Base-by-base conservation (phyloP, 1,140 invertebrate genomes). In the Drosophila quadrilineata region DNA sequence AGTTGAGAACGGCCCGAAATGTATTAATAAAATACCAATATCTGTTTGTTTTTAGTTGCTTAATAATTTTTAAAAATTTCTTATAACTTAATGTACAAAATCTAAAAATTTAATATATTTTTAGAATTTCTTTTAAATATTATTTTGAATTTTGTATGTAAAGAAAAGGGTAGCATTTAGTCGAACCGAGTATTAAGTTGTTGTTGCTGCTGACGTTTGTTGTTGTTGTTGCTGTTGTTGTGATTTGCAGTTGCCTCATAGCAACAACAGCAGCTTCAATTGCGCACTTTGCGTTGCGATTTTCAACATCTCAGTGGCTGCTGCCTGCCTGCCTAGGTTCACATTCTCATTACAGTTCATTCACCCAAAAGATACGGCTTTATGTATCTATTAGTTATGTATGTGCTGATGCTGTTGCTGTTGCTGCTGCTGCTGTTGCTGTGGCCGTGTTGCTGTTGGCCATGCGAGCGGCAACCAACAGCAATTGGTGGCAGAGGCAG, bases 291-390 rank as follows among this genome's bases (percentile, higher is more conserved):
- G 59, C 71, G 71, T 69, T 79, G 62, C 71, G 59, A 84, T 79
- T 71, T 79, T 79, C 77, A 73, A 84, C 77, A 84, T 68, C 73
- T 76, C 76, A 60, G 58, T 60, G 64, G 69, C 54, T 57, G 64
- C 31, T 40, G 58, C 33, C 29, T 43, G 57, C 59, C 50, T 38
- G 58, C 63, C 71, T 80, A 86, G 80, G 82, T 82, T 86, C 80
- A 82, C 74, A 86, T 86, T 86, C 80, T 86, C 80, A 86, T 86
- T 86, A 82, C 80, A 86, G 80, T 86, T 86, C 80, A 82, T 86
- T 86, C 80, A 86, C 80, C 80, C 82, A 87, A 75, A 84, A 77
- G 79, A 79, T 85, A 84, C 74, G 73, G 71, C 80, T 72, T 84
- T 84, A 84, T 84, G 77, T 84, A 84, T 84, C 77, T 84, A 84